phyloP scores from a whole-genome alignment of 2,113 vertebrate species.

The Pseudorectes ferrugineus region DNA sequence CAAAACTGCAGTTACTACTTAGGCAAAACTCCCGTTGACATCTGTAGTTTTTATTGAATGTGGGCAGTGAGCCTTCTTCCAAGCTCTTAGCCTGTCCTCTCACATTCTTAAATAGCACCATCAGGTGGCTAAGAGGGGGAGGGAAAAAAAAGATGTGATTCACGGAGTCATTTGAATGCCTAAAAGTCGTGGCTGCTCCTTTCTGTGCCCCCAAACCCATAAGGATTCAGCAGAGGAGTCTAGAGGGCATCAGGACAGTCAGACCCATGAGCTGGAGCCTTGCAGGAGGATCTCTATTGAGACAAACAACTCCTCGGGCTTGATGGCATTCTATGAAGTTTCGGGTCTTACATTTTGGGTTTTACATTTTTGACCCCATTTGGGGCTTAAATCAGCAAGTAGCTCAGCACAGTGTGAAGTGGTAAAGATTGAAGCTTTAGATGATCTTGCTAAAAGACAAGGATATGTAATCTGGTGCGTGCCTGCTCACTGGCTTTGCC shows the following conservation, averaged over 20 bases:
- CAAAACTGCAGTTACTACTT: constrained; percentile 4
- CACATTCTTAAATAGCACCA: not conserved
- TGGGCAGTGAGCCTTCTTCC: not conserved
- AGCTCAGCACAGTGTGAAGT: not conserved
- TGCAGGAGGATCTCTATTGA: not conserved
- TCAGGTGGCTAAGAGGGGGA: not conserved
- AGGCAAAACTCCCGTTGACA: not conserved
- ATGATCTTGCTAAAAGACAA: not conserved
- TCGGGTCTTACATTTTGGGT: not conserved
- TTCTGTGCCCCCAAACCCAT: not conserved
- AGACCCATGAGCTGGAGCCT: not conserved
- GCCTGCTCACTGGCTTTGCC: not conserved
- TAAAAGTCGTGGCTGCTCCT: not conserved
- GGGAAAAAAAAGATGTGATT: not conserved
- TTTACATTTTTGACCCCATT: not conserved
- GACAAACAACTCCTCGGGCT: not conserved
- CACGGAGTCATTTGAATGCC: fast-evolving
- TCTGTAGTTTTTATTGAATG: not conserved
- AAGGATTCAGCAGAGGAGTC: not conserved
- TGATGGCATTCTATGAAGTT: not conserved
- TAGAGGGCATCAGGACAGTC: not conserved
- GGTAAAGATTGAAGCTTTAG: not conserved
- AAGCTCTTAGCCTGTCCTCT: not conserved
- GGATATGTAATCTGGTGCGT: fast-evolving
- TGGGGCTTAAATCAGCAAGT: not conserved